phyloP scores from a whole-genome alignment of 2,113 vertebrate species.

The Triplophysa siluroides region DNA sequence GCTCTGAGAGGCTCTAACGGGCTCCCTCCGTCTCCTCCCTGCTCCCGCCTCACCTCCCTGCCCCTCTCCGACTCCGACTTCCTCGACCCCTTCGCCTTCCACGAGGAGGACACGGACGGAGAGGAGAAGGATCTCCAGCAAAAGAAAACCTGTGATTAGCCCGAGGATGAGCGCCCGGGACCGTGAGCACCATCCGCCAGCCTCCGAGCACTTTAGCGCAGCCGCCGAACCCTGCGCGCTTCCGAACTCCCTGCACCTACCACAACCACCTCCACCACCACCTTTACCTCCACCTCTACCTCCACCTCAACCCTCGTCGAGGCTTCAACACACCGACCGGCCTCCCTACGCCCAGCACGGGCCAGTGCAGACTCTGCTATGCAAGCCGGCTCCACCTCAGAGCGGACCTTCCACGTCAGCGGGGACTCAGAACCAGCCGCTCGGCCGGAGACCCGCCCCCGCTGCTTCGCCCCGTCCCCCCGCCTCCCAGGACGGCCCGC shows the following conservation, averaged over 20 bases:
- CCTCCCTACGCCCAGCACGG: constrained; percentile 80
- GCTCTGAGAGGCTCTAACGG: constrained; percentile 93
- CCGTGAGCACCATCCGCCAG: constrained; percentile 87
- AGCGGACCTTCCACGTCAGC: constrained; percentile 84
- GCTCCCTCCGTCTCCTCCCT: constrained; percentile 87
- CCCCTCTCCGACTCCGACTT: constrained; percentile 89
- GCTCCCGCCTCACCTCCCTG: constrained; percentile 86
- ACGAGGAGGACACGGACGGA: constrained; percentile 80
- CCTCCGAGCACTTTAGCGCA: constrained; percentile 94
- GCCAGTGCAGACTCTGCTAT: constrained; percentile 87
- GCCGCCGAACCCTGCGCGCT: constrained; percentile 44
- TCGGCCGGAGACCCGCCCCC: constrained; percentile 84
- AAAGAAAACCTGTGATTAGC: constrained; percentile 89
- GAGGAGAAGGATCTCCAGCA: constrained; percentile 88
- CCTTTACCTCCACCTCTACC: constrained; percentile 61
- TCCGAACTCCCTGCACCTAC: constrained; percentile 58
- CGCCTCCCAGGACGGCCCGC: constrained; percentile 65
- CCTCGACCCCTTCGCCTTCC: constrained; percentile 96
- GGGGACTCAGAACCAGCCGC: constrained; percentile 81
- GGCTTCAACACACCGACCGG: constrained; percentile 68
- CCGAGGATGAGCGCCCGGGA: constrained; percentile 83
- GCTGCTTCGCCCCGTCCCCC: constrained; percentile 67
- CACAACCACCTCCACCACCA: constrained; percentile 61
- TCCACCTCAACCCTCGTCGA: constrained; percentile 62
- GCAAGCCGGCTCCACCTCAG: constrained; percentile 94